A percentile compares a stretch with the other conserved stretches of the same genome.
phyloP scores from a whole-genome alignment of 2,888 invertebrate genomes.

The Eudasyphora cyanicolor region DNA sequence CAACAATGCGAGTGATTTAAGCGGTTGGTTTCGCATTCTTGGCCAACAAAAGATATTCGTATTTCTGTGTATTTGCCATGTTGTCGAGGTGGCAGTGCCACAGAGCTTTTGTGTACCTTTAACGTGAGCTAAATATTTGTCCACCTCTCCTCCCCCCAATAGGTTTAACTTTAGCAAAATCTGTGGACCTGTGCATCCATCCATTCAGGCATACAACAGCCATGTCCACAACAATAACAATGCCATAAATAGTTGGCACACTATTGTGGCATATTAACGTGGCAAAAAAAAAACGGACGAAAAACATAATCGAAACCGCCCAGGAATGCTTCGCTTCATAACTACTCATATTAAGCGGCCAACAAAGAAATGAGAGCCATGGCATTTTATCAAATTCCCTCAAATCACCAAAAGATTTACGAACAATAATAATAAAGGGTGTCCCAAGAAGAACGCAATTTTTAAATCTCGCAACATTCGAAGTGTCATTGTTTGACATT shows the following conservation, averaged over 20 bases:
- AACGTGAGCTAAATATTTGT: conserved; percentile 57
- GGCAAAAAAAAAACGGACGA: conserved; percentile 4
- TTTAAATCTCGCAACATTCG: too few species aligned
- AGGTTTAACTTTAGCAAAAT: conserved; percentile 45
- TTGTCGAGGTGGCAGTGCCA: conserved; percentile 18
- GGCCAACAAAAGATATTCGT: conserved; percentile 49
- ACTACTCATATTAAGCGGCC: background rate
- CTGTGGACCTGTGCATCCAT: conserved; percentile 14
- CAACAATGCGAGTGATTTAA: conserved; percentile 37
- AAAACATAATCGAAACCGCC: background rate
- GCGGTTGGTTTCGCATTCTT: conserved; percentile 44
- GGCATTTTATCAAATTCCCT: too few species aligned
- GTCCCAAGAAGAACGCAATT: too few species aligned
- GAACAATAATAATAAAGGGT: too few species aligned
- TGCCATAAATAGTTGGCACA: conserved; percentile 54
- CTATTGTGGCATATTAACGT: background rate
- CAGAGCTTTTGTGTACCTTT: conserved; percentile 12
- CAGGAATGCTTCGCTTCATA: background rate
- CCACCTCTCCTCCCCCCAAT: conserved; percentile 52
- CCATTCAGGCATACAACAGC: conserved; percentile 23
- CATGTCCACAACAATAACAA: conserved; percentile 26
- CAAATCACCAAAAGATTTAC: too few species aligned
- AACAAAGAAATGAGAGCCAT: too few species aligned
- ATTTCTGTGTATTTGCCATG: background rate
- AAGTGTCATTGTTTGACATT: too few species aligned